These are phyloP conservation scores for Lepidurus arcticus DNA, from an alignment of 1,140 invertebrate species.

Conservation along the genomic window DNA sequence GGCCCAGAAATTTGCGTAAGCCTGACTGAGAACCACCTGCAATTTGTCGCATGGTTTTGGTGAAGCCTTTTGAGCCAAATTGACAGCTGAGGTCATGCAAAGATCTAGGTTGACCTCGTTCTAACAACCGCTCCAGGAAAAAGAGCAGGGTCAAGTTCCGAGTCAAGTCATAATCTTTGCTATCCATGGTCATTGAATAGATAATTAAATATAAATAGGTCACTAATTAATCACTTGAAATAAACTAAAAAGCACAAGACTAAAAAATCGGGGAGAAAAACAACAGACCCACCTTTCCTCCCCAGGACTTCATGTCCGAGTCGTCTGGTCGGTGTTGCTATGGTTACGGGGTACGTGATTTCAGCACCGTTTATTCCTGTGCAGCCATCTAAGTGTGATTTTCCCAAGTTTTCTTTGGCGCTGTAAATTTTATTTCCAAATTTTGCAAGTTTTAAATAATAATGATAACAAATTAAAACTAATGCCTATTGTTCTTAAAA, in stretches of 20 bases:
- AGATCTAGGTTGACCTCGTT: conserved; percentile 78
- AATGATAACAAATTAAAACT: too few species aligned
- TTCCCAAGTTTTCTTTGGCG: neutral
- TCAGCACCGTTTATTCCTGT: neutral
- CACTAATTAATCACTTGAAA: conserved; percentile 16
- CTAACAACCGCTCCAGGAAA: conserved; percentile 89
- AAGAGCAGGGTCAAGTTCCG: conserved; percentile 91
- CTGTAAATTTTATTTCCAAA: too few species aligned
- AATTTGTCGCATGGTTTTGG: conserved; percentile 83
- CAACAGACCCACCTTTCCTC: conserved; percentile 17
- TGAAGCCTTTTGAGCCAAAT: conserved; percentile 92
- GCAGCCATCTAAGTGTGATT: neutral
- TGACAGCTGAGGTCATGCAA: conserved; percentile 94
- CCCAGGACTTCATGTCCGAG: neutral
- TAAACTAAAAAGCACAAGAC: conserved; percentile 24
- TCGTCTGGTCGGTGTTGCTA: conserved; percentile 3
- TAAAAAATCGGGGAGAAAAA: conserved; percentile 24
- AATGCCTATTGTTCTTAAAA: too few species aligned
- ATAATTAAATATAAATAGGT: neutral
- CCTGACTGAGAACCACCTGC: conserved; percentile 90
- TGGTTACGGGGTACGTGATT: neutral
- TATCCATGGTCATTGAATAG: conserved; percentile 63
- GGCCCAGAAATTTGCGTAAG: conserved; percentile 80
- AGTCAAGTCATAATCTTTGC: conserved; percentile 85
- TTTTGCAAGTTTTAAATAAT: too few species aligned